phyloP scores from a whole-genome alignment of 2,797 vertebrate species.

The Hippocampus kuda region DNA sequence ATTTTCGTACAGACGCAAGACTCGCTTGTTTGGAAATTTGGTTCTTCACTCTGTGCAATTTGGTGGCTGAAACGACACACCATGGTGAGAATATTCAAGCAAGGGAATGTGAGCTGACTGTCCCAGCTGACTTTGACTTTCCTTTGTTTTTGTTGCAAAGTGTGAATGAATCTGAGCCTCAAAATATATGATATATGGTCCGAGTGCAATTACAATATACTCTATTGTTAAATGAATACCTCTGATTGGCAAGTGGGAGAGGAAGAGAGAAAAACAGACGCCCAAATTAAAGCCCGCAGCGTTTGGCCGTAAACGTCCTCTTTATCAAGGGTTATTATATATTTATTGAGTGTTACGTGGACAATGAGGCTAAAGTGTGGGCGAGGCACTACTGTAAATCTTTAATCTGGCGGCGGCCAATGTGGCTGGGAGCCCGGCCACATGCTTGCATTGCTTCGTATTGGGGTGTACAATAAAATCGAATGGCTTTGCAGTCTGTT shows the following conservation, averaged over 20 bases:
- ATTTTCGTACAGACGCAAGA: too few relatives aligned
- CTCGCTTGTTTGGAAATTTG: too few relatives aligned
- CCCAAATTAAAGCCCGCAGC: background rate
- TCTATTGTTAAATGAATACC: background rate
- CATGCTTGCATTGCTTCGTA: background rate
- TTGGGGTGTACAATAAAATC: background rate
- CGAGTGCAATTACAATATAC: too few relatives aligned
- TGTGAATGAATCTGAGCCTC: too few relatives aligned
- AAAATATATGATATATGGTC: too few relatives aligned
- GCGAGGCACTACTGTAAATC: conserved; percentile 8
- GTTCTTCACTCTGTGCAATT: too few relatives aligned
- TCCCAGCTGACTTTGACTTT: too few relatives aligned
- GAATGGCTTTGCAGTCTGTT: conserved; percentile 3
- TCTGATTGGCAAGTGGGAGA: background rate
- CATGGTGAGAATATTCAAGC: too few relatives aligned
- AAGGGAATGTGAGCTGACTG: too few relatives aligned
- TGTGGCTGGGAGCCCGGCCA: background rate
- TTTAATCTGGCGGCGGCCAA: background rate
- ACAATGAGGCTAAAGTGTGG: background rate
- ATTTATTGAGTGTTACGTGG: background rate
- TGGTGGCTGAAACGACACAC: too few relatives aligned
- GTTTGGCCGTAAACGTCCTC: background rate
- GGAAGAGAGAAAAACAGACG: background rate
- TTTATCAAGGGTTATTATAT: background rate
- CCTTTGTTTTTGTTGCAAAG: too few relatives aligned